Base-by-base conservation (phyloP, 2,113 vertebrate genomes). In the Neogobius melanostomus region DNA sequence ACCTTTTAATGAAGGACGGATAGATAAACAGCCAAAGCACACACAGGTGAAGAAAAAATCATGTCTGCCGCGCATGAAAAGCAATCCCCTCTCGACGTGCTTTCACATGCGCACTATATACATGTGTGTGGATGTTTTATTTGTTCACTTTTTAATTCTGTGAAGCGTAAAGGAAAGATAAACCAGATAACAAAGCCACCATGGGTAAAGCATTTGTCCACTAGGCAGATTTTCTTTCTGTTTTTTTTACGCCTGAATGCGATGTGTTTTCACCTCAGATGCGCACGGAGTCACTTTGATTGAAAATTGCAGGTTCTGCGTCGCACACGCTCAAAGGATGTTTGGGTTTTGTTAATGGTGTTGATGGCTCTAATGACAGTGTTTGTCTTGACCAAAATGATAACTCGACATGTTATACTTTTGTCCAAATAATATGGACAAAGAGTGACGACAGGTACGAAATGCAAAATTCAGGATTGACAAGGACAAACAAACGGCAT, bases 1-100 rank as follows among this genome's bases (percentile, higher is more conserved):
- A 48, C 54, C 45, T 67, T 76, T 75, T 83, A 89, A 90, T 85
- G 50, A 87, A 83, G 53, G 72, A 60, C 64, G 14, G 21, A 80
- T 79, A 66, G 82, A 87, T 54, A 46, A 65, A 59, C n/a, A n/a
- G 28, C 12, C n/a, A 8, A 36, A 61, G 6, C 6, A 61, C 8
- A 61, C 8, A 56, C n/a, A 21, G 9, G 9, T 56, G 53, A 7
- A 9, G 21, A 16, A 21, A 16, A 56, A 21, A 56, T 6, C 68
- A 54, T 53, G 70, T 74, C 11, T 54, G 64, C 44, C 52, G 46
- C 63, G 64, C 70, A 60, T 62, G 56, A 36, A 72, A 67, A 65
- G 63, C 43, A 59, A 73, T 69, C 28, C 3, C 28, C 28, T 36
- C 28, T 28, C 28, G 28, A 1, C 28, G 28, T 28, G 28, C 28